Conservation (phyloP, 2,113 vertebrate species). For the Abramis brama region DNA sequence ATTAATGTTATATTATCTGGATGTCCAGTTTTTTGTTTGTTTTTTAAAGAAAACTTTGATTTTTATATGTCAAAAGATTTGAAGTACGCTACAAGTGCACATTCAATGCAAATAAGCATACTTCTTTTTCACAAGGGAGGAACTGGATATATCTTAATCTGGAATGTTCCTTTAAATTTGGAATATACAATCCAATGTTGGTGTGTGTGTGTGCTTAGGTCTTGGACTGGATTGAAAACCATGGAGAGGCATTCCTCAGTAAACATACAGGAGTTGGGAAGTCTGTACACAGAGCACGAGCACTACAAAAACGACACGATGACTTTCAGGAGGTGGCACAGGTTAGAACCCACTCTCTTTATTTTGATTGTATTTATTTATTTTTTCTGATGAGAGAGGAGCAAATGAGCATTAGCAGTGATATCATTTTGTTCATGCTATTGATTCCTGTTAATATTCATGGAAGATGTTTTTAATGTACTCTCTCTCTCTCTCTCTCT, state of each 20-base stretch:
- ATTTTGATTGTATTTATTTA: constrained; percentile 13
- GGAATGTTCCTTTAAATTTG: neutral
- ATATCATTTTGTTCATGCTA: neutral
- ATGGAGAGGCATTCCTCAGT: constrained; percentile 95
- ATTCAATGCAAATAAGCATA: neutral
- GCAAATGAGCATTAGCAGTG: neutral
- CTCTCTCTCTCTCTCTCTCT: neutral
- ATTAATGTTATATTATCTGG: too few relatives aligned
- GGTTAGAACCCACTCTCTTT: constrained; percentile 71
- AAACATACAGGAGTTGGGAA: constrained; percentile 97
- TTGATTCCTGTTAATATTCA: neutral
- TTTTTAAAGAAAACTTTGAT: too few relatives aligned
- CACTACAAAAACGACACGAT: constrained; percentile 93
- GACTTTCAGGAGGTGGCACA: constrained; percentile 98
- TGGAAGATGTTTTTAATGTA: neutral
- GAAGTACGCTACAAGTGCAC: too few relatives aligned
- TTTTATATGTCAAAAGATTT: too few relatives aligned
- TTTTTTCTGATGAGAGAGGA: neutral
- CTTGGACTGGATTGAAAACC: constrained; percentile 98
- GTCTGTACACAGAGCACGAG: constrained; percentile 90
- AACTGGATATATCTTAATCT: neutral
- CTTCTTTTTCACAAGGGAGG: neutral
- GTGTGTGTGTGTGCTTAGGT: constrained; percentile 74
- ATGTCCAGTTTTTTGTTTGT: too few relatives aligned
- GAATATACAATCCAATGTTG: neutral